Percentiles rank a stretch among this genome's conserved stretches.
Evolutionary conservation across 2,888 invertebrate species (phyloP).

Genomic region (Cheilosia pagana): DNA sequence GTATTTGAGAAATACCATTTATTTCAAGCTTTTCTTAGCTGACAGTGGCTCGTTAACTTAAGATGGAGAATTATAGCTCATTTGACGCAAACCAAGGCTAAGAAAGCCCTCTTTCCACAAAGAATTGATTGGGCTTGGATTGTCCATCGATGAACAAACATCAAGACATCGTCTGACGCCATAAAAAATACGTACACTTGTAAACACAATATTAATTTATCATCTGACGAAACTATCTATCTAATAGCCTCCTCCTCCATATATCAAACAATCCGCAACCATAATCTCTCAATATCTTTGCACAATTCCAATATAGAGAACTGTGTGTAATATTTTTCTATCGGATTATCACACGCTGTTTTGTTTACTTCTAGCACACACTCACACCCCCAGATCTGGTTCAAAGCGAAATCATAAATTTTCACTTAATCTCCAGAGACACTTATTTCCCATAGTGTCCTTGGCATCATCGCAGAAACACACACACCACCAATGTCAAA

Average conservation of each 20-base stretch:
- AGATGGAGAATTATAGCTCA: too few species aligned
- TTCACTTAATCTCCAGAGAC: conserved; percentile 71
- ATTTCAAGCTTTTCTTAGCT: too few species aligned
- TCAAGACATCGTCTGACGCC: too few species aligned
- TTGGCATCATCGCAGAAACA: conserved; percentile 53
- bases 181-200: too few species aligned
- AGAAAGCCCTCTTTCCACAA: too few species aligned
- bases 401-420: conserved; percentile 71
- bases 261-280: conserved; percentile 8
- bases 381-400: not conserved
- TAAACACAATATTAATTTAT: not conserved
- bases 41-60: too few species aligned
- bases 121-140: too few species aligned
- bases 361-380: conserved; percentile 69
- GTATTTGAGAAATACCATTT: too few species aligned
- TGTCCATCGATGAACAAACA: too few species aligned
- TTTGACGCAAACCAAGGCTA: too few species aligned
- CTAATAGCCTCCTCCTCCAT: not conserved
- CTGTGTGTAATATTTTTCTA: conserved; percentile 30
- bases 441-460: conserved; percentile 68
- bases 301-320: conserved; percentile 25
- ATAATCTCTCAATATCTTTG: conserved; percentile 39
- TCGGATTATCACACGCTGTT: conserved; percentile 68
- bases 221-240: not conserved
- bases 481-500: conserved; percentile 1